Conservation (phyloP, 2,888 invertebrate genomes). For the Leptura quadrifasciata region DNA sequence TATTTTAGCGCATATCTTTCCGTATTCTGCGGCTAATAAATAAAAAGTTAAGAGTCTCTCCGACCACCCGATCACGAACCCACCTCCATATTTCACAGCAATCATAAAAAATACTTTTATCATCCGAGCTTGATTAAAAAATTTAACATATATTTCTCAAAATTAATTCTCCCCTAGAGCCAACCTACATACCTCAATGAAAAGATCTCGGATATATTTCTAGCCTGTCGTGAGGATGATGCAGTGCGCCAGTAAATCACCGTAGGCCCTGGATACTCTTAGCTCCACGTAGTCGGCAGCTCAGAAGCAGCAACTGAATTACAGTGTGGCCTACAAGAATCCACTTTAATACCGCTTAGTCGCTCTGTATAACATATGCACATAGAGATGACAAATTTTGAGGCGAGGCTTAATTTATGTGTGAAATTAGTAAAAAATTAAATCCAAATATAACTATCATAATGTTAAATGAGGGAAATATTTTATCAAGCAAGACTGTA, state of each 20-base stretch:
- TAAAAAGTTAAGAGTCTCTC: slow-evolving; percentile 20
- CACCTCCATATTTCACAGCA: slow-evolving; percentile 24
- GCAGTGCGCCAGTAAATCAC: slow-evolving; percentile 68
- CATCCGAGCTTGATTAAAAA: slow-evolving; percentile 41
- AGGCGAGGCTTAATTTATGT: not conserved
- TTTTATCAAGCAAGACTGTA: too few species aligned
- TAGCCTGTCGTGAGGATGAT: slow-evolving; percentile 67
- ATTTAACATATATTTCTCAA: slow-evolving; percentile 43
- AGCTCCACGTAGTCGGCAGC: slow-evolving; percentile 45
- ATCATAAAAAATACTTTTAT: slow-evolving; percentile 35
- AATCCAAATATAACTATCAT: not conserved
- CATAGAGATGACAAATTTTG: slow-evolving; percentile 2
- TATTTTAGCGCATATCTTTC: slow-evolving; percentile 3
- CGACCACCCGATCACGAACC: slow-evolving; percentile 12
- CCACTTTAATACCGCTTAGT: slow-evolving; percentile 25
- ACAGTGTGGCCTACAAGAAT: slow-evolving; percentile 30
- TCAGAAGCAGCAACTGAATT: slow-evolving; percentile 34
- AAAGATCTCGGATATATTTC: slow-evolving; percentile 55
- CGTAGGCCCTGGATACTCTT: slow-evolving; percentile 54
- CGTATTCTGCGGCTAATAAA: slow-evolving; percentile 1
- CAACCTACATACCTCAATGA: slow-evolving; percentile 46
- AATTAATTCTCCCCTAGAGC: slow-evolving; percentile 46
- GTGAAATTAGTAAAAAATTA: not conserved
- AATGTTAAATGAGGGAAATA: too few species aligned
- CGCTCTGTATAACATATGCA: slow-evolving; percentile 23